Evolutionary conservation across 2,888 invertebrate species (phyloP), one percentile per base, ranked within the genome.

Genomic region (Apocheima hispidaria): DNA sequence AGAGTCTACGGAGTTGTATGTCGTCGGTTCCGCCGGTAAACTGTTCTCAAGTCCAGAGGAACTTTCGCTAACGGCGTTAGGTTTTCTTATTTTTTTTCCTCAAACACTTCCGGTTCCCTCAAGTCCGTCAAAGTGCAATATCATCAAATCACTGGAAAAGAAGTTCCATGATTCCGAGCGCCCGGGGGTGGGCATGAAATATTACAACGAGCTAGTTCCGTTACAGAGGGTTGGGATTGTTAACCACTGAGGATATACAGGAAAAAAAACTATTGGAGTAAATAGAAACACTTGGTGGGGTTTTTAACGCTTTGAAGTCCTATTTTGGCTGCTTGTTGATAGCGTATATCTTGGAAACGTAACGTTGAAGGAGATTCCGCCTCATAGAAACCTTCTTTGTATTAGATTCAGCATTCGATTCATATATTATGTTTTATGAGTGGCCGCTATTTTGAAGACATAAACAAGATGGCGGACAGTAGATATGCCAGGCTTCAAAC

Each of bases 71-170:
- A 28, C 44, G 33, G 4, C 38, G 23, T 10, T 28, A 35, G 33
- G 16, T 33, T 36, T 43, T 54, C n/a, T 12, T 14, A 28, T 10
- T 75, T 85, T 83, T 86, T 82, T 79, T 80, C 78, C 75, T 65
- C 54, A 26, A 35, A 26, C n/a, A 23, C 21, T 21, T 46, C 52
- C 36, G 51, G n/a, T 21, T 54, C 40, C 79, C 75, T 72, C 71
- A 76, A 77, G 82, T 84, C 84, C 87, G 84, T 86, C 86, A 90
- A 92, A 90, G 86, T 92, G 92, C 92, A 92, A 87, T 87, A 90
- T 92, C 92, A 92, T 92, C 90, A 90, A 92, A 92, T 92, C 91
- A 90, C 87, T 89, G 90, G 84, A 83, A 88, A 90, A 89, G 90
- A 90, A 91, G 87, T 89, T 86, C 83, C 87, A 85, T 88, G 92